These are phyloP conservation scores for Heliconius hermathena DNA, from an alignment of 1,140 invertebrate genomes.

Conservation along the genomic window DNA sequence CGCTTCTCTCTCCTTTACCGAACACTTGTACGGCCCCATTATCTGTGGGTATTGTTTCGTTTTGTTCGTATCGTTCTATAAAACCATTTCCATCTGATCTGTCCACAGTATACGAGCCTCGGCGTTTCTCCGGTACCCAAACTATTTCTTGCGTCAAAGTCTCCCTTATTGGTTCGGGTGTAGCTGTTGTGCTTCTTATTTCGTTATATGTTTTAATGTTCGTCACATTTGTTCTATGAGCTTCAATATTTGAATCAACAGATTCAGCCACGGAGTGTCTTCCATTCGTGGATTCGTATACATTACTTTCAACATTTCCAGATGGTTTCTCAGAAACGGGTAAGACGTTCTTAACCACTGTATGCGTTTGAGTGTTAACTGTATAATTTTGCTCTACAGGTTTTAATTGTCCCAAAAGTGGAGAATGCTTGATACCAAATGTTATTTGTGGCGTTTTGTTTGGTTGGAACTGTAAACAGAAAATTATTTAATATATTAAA, in stretches of 20 bases:
- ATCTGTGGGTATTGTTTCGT: slow-evolving; percentile 62
- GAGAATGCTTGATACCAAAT: slow-evolving; percentile 95
- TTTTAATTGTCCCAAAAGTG: slow-evolving; percentile 86
- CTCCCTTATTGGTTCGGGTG: slow-evolving; percentile 68
- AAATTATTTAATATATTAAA: neutral
- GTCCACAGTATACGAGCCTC: slow-evolving; percentile 74
- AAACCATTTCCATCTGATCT: slow-evolving; percentile 58
- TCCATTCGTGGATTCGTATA: slow-evolving; percentile 13
- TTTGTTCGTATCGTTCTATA: slow-evolving; percentile 63
- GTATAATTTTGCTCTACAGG: slow-evolving; percentile 32
- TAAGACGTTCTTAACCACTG: neutral
- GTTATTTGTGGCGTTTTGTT: slow-evolving; percentile 73
- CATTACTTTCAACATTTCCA: slow-evolving; percentile 12
- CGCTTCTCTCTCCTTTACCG: slow-evolving; percentile 60
- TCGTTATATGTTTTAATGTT: slow-evolving; percentile 62
- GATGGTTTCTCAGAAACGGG: neutral
- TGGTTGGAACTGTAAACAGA: slow-evolving; percentile 63
- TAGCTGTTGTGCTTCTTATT: slow-evolving; percentile 61
- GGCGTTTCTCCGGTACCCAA: slow-evolving; percentile 71
- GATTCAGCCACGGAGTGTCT: slow-evolving; percentile 32
- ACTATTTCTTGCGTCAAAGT: slow-evolving; percentile 72
- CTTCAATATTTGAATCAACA: slow-evolving; percentile 42
- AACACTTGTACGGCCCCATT: slow-evolving; percentile 61
- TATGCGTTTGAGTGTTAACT: neutral
- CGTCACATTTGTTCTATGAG: slow-evolving; percentile 55